These are phyloP conservation scores for Rhodinocichla rosea DNA, from an alignment of 2,113 vertebrate species.

Conservation along the genomic window DNA sequence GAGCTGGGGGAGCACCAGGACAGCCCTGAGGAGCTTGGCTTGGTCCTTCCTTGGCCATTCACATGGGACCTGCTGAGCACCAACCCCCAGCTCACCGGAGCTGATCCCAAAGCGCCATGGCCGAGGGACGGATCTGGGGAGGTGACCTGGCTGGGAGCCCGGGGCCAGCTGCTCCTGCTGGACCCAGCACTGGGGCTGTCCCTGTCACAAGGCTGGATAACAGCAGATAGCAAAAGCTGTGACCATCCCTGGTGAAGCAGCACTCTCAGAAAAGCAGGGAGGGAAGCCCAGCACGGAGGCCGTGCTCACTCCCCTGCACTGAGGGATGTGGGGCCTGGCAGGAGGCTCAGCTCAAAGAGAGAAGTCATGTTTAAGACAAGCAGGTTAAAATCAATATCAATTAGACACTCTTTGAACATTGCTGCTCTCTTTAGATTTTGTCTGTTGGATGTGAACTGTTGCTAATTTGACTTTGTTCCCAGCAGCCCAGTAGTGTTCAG, in stretches of 20 bases:
- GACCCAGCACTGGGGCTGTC: neutral
- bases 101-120: neutral
- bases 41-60: neutral
- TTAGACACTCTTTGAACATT: slow-evolving; percentile 48
- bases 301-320: accelerated
- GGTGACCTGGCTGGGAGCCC: too few relatives aligned
- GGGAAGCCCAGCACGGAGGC: neutral
- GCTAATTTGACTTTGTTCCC: slow-evolving; percentile 45
- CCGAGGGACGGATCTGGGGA: neutral
- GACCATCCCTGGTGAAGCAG: neutral
- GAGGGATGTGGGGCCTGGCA: accelerated
- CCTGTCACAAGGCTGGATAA: neutral
- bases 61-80: neutral
- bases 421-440: slow-evolving; percentile 55
- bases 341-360: neutral
- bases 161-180: neutral
- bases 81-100: accelerated
- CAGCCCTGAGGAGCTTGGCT: accelerated
- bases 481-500: neutral
- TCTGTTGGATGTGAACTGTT: slow-evolving; percentile 38
- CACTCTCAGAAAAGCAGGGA: neutral
- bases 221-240: neutral
- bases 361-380: neutral
- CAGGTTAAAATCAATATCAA: slow-evolving; percentile 60
- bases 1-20: neutral